Conservation (phyloP, 1,140 invertebrate genomes). For the Pseudomyrmex flavicornis region DNA sequence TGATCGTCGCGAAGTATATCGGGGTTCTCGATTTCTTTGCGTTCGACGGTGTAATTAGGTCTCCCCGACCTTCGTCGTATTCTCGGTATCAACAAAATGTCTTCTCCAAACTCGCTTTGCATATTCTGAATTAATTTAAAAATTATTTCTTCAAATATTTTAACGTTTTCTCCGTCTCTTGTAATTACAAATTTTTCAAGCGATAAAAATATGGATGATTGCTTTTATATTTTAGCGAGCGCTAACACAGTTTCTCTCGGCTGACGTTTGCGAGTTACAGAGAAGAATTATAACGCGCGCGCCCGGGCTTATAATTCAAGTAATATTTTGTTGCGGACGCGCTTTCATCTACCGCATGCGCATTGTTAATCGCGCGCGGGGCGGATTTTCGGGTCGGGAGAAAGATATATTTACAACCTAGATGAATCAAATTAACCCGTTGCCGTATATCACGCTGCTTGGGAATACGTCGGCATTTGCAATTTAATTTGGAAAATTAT, state of each 20-base stretch:
- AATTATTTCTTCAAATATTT: conserved; percentile 6
- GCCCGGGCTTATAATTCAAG: conserved; percentile 64
- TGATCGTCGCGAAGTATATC: conserved; percentile 46
- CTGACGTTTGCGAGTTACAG: conserved; percentile 23
- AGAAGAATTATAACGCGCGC: neutral
- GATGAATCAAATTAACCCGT: conserved; percentile 68
- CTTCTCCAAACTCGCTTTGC: conserved; percentile 3
- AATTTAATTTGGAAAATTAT: conserved; percentile 68
- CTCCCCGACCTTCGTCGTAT: conserved; percentile 11
- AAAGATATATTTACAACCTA: conserved; percentile 63
- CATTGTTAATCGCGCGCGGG: conserved; percentile 65
- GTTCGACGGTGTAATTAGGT: conserved; percentile 43
- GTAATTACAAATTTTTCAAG: neutral
- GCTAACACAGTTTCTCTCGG: neutral
- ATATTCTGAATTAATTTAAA: neutral
- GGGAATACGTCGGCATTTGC: conserved; percentile 70
- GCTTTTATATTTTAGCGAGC: no score
- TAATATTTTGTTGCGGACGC: conserved; percentile 61
- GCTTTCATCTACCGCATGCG: conserved; percentile 58
- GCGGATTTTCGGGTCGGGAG: conserved; percentile 31
- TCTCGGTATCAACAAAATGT: conserved; percentile 10
- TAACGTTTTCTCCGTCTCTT: neutral
- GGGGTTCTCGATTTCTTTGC: conserved; percentile 57
- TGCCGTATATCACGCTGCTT: conserved; percentile 66
- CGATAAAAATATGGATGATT: neutral